A percentile compares a stretch with the other conserved stretches of the same genome.
These are phyloP conservation scores for Arvicola amphibius DNA, from an alignment of 2,797 vertebrate species.

Conservation along the genomic window DNA sequence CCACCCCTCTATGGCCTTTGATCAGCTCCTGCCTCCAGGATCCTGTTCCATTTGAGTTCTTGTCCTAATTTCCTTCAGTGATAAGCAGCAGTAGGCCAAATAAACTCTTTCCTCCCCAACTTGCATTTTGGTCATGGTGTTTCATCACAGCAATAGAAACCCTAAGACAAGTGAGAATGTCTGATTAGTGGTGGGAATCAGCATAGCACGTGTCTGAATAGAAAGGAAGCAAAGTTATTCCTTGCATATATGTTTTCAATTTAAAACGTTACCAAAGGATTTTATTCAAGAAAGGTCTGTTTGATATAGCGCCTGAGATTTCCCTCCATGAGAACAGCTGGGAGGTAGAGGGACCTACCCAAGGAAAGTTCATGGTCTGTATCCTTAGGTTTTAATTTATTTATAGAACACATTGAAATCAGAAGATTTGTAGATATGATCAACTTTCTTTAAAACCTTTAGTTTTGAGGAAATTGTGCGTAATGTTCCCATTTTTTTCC, in stretches of 20 bases:
- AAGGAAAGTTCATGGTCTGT: neutral
- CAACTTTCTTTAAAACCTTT: neutral
- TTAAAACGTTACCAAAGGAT: conserved; percentile 3
- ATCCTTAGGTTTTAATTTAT: conserved; percentile 21
- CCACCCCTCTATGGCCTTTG: neutral
- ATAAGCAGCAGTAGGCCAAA: neutral
- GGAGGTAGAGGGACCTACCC: neutral
- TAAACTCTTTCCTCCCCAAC: neutral
- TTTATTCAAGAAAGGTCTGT: neutral
- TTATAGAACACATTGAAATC: conserved; percentile 22
- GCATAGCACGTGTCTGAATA: neutral
- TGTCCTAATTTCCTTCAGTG: neutral
- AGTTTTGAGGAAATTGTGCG: conserved; percentile 37
- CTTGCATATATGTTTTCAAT: conserved; percentile 24
- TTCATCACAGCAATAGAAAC: neutral
- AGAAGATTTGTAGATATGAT: conserved; percentile 26
- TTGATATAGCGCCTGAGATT: neutral
- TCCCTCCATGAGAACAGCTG: neutral
- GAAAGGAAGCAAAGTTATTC: conserved; percentile 19
- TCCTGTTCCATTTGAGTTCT: neutral
- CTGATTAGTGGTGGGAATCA: conserved; percentile 38
- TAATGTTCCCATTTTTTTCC: neutral
- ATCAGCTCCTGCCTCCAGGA: neutral
- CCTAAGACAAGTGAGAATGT: neutral
- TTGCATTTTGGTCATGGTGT: neutral